Evolutionary conservation across 2,113 vertebrate species (phyloP).

Genomic region (Neotoma lepida): DNA sequence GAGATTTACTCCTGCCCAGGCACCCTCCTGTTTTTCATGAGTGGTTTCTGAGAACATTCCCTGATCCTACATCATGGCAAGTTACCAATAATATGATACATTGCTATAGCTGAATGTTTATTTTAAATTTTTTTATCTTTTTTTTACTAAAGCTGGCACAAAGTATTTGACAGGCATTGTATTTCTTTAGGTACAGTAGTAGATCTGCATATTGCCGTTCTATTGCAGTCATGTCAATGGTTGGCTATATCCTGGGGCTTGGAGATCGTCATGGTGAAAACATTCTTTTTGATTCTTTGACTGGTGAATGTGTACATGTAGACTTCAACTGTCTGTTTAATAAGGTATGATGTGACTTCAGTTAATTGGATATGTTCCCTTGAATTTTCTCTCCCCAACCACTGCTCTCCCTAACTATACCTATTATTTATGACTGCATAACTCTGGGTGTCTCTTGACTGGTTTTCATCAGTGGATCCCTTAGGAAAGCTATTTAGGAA

Average conservation of each 20-base stretch:
- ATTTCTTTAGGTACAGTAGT: conserved; percentile 93
- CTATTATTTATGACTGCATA: not conserved
- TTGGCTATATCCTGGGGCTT: conserved; percentile 97
- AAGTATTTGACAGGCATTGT: not conserved
- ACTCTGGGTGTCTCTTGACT: not conserved
- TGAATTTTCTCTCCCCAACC: not conserved
- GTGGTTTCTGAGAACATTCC: conserved; percentile 97
- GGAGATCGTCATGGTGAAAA: conserved; percentile 98
- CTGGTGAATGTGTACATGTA: conserved; percentile 97
- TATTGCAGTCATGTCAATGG: conserved; percentile 99
- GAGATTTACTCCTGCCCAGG: conserved; percentile 93
- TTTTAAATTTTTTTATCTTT: not conserved
- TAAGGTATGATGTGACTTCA: conserved; percentile 87
- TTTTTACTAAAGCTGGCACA: not conserved
- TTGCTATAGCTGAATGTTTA: not conserved
- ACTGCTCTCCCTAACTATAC: not conserved
- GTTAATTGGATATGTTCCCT: conserved; percentile 21
- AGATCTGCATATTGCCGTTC: conserved; percentile 97
- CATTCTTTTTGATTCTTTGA: conserved; percentile 97
- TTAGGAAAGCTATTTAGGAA: conserved; percentile 34
- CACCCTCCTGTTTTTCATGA: conserved; percentile 96
- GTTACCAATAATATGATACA: conserved; percentile 19
- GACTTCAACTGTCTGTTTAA: conserved; percentile 99
- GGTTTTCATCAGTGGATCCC: not conserved
- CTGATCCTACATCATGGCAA: conserved; percentile 97